These are phyloP conservation scores for Phenganax stokvisi DNA, from an alignment of 92 coral and sea anemone species.

Conservation along the genomic window DNA sequence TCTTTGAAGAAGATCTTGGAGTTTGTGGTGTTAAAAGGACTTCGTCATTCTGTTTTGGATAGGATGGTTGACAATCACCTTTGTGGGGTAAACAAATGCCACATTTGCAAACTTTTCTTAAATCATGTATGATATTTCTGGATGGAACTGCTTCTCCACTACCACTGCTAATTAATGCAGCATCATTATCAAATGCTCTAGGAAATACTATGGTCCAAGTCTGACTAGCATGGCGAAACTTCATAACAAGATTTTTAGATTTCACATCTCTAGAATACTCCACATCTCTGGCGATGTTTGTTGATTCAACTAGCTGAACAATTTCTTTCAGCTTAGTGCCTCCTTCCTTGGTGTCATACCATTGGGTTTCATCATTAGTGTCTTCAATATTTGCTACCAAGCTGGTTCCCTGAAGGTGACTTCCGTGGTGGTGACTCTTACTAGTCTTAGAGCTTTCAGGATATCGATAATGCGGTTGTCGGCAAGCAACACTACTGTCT, in stretches of 20 bases:
- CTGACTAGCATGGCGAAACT: background rate
- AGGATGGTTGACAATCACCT: background rate
- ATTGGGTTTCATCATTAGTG: background rate
- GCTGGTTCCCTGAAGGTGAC: background rate
- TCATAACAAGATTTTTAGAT: conserved; percentile 2
- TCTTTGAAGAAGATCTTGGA: background rate
- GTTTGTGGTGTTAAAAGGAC: background rate
- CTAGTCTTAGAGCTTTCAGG: background rate
- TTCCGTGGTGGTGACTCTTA: too few species aligned
- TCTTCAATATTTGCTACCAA: background rate
- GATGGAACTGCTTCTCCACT: background rate
- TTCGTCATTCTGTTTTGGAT: background rate
- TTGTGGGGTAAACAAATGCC: background rate
- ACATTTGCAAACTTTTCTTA: conserved; percentile 1
- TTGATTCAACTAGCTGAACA: background rate
- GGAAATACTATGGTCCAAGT: conserved; percentile 13
- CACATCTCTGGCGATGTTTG: background rate
- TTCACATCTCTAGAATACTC: background rate
- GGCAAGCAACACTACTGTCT: background rate
- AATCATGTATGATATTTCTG: background rate
- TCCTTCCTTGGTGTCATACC: background rate
- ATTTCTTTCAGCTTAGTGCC: background rate
- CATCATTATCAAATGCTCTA: conserved; percentile 1
- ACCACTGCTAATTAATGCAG: background rate
- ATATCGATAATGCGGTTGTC: background rate